Percentiles rank a stretch among this genome's conserved stretches.
Evolutionary conservation across 2,888 invertebrate species (phyloP).

Genomic region (Adela reaumurella): DNA sequence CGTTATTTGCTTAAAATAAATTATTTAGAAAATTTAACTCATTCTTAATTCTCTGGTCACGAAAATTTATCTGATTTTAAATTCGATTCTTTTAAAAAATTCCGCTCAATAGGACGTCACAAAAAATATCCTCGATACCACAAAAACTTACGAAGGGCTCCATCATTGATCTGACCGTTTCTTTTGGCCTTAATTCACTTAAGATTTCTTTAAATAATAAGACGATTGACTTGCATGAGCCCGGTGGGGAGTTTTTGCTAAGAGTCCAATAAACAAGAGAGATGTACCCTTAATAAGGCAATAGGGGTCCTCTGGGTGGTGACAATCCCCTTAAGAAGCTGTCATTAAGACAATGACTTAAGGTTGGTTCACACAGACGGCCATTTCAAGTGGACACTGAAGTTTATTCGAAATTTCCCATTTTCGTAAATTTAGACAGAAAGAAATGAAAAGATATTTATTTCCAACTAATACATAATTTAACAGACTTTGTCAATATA

Average conservation of each 20-base stretch:
- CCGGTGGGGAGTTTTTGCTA: constrained; percentile 5
- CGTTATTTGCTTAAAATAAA: too few relatives aligned
- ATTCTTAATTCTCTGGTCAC: too few relatives aligned
- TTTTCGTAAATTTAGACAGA: too few relatives aligned
- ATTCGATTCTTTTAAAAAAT: not conserved
- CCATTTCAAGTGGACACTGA: too few relatives aligned
- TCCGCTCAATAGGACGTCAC: not conserved
- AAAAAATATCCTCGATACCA: not conserved
- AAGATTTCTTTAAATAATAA: constrained; percentile 11
- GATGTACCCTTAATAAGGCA: not conserved
- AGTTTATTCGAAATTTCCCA: too few relatives aligned
- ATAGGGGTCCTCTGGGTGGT: not conserved
- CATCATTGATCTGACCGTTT: not conserved
- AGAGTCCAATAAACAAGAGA: not conserved
- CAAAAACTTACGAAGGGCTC: not conserved
- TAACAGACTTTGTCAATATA: too few relatives aligned
- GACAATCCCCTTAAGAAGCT: not conserved
- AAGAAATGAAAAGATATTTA: too few relatives aligned
- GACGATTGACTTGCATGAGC: constrained; percentile 29
- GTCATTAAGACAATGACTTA: not conserved
- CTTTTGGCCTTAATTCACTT: not conserved
- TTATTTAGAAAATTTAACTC: too few relatives aligned
- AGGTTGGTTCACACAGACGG: too few relatives aligned
- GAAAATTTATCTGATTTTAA: not conserved
- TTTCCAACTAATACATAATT: too few relatives aligned